Evolutionary conservation across 2,888 invertebrate species (phyloP), one percentile per base, ranked within the genome.

Genomic region (Linnaemya vulpina): DNA sequence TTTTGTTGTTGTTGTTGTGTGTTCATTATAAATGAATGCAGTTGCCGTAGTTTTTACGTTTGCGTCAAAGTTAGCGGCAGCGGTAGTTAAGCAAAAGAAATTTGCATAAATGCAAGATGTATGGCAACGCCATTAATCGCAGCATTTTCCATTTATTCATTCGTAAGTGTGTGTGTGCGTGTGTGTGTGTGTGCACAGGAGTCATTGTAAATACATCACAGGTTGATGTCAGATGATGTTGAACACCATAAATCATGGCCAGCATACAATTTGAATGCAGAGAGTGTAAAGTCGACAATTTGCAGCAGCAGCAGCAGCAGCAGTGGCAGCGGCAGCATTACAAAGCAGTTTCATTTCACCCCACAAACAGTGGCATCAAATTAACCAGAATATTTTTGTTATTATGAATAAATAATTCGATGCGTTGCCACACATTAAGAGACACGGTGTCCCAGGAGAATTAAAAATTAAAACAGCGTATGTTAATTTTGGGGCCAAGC

Each of bases 161-260:
- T 49, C 40, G 49, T 25, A 25, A 3, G 17, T 13, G 22, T 46
- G 30, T 35, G 20, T 38, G 30, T n/a, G 46, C n/a, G 9, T 38
- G 38, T 49, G 46, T 49, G n/a, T 49, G 10, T 40, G 49, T 46
- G 9, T 49, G 4, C 20, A 63, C 2, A 35, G 2, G 22, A 25
- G n/a, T n/a, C 20, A 40, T 17, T 53, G 11, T 25, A 53, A 30
- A 38, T 20, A 43, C 11, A 71, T 46, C 43, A 40, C 58, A 74
- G 25, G 17, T 74, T 49, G 43, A 55, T 13, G 35, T 22, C n/a
- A 35, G 46, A 49, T 58, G 49, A 68, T 62, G 51, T 63, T 62
- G 70, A 53, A 35, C 67, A 60, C 67, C 80, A 80, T 80, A 67
- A 74, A 80, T 80, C 49, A 67, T 74, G 60, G 3, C 17, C 20